Percentiles rank a stretch among this genome's conserved stretches.
Evolutionary conservation across 2,888 invertebrate species (phyloP).

Genomic region (Leucoma salicis): DNA sequence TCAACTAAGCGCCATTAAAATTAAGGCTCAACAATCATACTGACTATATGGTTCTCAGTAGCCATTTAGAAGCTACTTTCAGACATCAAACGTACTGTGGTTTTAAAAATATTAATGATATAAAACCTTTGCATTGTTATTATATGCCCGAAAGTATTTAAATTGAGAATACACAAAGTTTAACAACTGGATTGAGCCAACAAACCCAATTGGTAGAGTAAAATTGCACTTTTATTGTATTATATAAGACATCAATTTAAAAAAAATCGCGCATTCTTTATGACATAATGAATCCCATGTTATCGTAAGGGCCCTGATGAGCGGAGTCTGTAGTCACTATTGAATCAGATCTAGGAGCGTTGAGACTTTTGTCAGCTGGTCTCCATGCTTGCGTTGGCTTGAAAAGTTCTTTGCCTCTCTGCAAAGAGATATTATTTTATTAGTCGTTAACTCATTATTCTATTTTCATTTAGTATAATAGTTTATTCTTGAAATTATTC

Average conservation of each 20-base stretch:
- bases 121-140: neutral
- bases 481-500: too few relatives aligned
- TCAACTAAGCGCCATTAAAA: too few relatives aligned
- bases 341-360: conserved; percentile 38
- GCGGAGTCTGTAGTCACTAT: conserved; percentile 41
- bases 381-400: conserved; percentile 77
- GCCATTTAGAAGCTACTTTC: neutral
- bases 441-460: too few relatives aligned
- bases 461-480: too few relatives aligned
- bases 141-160: conserved; percentile 2
- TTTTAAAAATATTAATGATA: neutral
- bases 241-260: neutral
- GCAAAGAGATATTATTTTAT: too few relatives aligned
- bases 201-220: conserved; percentile 11
- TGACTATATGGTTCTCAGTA: neutral
- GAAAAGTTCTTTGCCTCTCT: conserved; percentile 79
- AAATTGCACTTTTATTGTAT: neutral
- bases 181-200: conserved; percentile 17
- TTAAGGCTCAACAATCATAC: too few relatives aligned
- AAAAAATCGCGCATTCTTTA: conserved; percentile 1
- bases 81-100: neutral
- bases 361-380: conserved; percentile 48
- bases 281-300: conserved; percentile 49
- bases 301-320: conserved; percentile 45
- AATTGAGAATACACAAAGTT: conserved; percentile 3